Base-by-base conservation (phyloP, 1,140 invertebrate genomes). In the Drosophila carrolli region DNA sequence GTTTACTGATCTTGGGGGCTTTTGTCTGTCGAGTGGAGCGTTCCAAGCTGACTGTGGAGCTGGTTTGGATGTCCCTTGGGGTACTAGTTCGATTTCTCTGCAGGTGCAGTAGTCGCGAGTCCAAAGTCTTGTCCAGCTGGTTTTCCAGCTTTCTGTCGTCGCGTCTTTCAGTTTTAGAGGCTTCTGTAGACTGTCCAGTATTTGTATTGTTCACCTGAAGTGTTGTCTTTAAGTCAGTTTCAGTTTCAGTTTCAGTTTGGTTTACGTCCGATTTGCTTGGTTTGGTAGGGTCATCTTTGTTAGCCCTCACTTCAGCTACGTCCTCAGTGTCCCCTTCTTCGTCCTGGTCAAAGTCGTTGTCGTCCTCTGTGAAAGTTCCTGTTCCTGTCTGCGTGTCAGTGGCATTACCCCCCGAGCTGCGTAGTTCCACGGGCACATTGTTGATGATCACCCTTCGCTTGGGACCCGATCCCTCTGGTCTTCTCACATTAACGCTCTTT, bases 401-500 rank as follows among this genome's bases (percentile, higher is more conserved):
- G 5, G 41, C 47, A 54, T 89, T 83, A 0, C 47, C 67, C 13
- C 63, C 57, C 1, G 84, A 81, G 23, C 56, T 76, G 2, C 91
- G 50, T 7, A 92, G 41, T 40, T 91, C 79, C 23, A 92, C 75
- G 14, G 91, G 84, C 8, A 92, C 75, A 58, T 92, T 92, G 51
- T 92, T 91, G 4, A 92, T 89, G 13, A 92, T 54, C 8, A 90
- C 90, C 9, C 76, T 90, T 6, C 83, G 59, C 51, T 76, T 82
- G 14, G 71, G 48, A 5, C 44, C 48, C 19, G 63, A 27, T 35
- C 41, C 68, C 13, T n/a, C 50, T 2, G 65, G 79, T 37, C 81
- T 74, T 32, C 81, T 47, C 13, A 41, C 40, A 10, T 48, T 88
- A 6, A 78, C 71, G n/a, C 55, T 81, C 23, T 85, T 79, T 7